Conservation (phyloP, 2,888 invertebrate genomes). For the Criorhina ranunculi region DNA sequence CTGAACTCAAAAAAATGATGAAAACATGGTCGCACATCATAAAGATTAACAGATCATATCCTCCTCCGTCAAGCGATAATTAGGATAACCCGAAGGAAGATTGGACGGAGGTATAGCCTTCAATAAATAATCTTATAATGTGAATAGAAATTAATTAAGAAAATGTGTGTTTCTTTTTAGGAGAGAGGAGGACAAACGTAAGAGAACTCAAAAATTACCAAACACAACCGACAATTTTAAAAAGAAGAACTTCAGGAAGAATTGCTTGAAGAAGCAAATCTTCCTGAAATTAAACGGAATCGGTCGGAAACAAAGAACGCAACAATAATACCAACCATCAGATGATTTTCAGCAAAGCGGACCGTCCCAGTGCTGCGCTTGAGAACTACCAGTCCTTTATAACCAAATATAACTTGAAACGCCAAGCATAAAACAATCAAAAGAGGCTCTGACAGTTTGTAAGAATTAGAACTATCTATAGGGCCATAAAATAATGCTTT, state of each 20-base stretch:
- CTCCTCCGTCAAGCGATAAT: conserved; percentile 27
- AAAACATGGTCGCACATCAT: conserved; percentile 1
- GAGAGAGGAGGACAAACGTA: background rate
- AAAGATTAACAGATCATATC: conserved; percentile 18
- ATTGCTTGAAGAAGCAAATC: background rate
- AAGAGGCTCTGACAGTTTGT: too few species aligned
- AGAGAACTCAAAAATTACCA: background rate
- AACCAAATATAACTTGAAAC: too few species aligned
- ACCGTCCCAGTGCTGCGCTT: too few species aligned
- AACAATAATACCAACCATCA: too few species aligned
- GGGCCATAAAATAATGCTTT: too few species aligned
- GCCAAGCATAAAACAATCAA: too few species aligned
- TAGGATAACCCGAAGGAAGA: conserved; percentile 11
- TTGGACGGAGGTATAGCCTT: conserved; percentile 42
- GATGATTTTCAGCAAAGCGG: too few species aligned
- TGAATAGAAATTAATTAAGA: background rate
- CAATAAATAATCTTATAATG: background rate
- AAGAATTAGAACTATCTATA: too few species aligned
- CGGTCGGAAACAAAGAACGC: too few species aligned
- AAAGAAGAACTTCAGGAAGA: background rate
- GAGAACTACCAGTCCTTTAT: too few species aligned
- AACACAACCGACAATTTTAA: background rate
- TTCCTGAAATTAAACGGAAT: too few species aligned
- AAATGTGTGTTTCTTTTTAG: conserved; percentile 13
- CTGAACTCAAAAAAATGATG: conserved; percentile 26